phyloP scores from a whole-genome alignment of 2,797 vertebrate species.

The Tapirus indicus region DNA sequence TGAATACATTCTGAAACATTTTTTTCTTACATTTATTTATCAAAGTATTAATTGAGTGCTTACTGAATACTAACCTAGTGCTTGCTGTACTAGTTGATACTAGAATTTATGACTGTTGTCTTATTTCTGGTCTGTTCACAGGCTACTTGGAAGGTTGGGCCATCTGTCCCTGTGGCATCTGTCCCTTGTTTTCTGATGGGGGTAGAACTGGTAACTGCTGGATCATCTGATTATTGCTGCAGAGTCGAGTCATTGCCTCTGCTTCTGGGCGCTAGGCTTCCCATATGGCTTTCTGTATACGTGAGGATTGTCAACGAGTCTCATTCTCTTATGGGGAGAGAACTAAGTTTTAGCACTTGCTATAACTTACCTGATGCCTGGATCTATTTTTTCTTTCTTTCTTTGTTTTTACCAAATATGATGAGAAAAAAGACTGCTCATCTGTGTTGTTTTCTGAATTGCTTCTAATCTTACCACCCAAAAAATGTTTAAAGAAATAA shows the following conservation, averaged over 20 bases:
- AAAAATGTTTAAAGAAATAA: neutral
- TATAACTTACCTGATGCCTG: neutral
- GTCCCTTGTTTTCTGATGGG: neutral
- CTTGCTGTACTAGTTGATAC: neutral
- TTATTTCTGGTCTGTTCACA: neutral
- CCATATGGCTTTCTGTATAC: neutral
- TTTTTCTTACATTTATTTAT: constrained; percentile 30
- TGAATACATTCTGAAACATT: neutral
- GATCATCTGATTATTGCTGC: neutral
- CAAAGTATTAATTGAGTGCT: neutral
- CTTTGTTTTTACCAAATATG: constrained; percentile 4
- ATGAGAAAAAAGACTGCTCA: neutral
- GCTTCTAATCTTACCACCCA: neutral
- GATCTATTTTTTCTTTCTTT: neutral
- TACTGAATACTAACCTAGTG: neutral
- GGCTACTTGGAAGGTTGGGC: neutral
- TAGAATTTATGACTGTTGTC: neutral
- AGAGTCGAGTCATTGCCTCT: neutral
- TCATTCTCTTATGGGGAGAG: neutral
- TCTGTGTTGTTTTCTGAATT: neutral
- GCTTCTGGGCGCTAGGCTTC: neutral
- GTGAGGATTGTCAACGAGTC: neutral
- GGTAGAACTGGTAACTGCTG: neutral
- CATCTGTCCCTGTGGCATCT: neutral
- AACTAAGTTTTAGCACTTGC: neutral